Conservation (phyloP, 2,888 invertebrate species). For the Caenorhabditis sp. region DNA sequence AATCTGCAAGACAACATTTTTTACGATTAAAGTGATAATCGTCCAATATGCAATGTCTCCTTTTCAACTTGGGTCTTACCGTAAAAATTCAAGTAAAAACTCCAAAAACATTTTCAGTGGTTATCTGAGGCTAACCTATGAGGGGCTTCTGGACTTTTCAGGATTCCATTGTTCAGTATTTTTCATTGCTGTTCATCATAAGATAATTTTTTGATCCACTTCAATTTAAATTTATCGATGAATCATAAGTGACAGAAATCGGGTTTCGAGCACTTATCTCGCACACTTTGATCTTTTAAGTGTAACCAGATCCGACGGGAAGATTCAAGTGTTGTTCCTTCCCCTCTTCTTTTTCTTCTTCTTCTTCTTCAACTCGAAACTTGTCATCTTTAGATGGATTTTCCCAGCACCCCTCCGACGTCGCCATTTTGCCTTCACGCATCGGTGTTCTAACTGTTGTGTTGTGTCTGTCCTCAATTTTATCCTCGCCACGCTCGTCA, state of each 20-base stretch:
- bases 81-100: no score
- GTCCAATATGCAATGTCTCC: no score
- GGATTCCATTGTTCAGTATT: background rate
- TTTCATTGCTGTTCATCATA: background rate
- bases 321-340: slow-evolving; percentile 54
- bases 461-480: slow-evolving; percentile 46
- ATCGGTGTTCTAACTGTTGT: slow-evolving; percentile 40
- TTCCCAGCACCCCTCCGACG: slow-evolving; percentile 2
- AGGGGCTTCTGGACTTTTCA: no score
- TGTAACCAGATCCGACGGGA: slow-evolving; percentile 45
- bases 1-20: no score
- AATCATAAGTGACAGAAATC: slow-evolving; percentile 34
- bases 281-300: slow-evolving; percentile 45
- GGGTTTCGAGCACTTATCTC: slow-evolving; percentile 34
- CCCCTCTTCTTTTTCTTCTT: background rate
- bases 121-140: no score
- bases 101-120: no score
- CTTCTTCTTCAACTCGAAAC: slow-evolving; percentile 7
- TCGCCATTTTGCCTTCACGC: slow-evolving; percentile 25
- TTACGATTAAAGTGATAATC: no score
- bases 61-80: no score
- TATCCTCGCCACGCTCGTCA: slow-evolving; percentile 58
- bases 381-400: slow-evolving; percentile 24
- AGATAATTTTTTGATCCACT: background rate
- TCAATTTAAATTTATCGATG: slow-evolving; percentile 22